Conservation (phyloP, 2,113 vertebrate genomes). For the Romanogobio albipinnatus region DNA sequence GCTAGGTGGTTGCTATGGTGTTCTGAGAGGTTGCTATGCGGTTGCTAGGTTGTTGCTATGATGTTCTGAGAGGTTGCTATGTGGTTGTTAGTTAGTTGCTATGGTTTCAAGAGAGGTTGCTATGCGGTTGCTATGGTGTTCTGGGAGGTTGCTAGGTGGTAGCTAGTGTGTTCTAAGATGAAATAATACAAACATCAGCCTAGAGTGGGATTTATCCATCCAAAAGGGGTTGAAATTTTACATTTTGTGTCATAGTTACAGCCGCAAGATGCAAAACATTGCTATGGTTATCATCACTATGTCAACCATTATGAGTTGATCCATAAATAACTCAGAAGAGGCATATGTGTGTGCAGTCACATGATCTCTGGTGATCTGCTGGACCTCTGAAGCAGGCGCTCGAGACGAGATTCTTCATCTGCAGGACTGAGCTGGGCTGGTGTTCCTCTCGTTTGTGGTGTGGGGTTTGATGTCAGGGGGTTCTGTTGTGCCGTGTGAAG, state of each 20-base stretch:
- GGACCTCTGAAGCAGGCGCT: not conserved
- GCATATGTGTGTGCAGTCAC: not conserved
- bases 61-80: too few relatives aligned
- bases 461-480: not conserved
- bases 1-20: too few relatives aligned
- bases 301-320: not conserved
- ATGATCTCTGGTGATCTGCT: not conserved
- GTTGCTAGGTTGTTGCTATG: too few relatives aligned
- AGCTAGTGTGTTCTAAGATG: too few relatives aligned
- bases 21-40: too few relatives aligned
- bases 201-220: not conserved
- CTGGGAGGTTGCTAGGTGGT: too few relatives aligned
- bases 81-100: too few relatives aligned
- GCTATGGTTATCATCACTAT: not conserved
- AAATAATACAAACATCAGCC: too few relatives aligned
- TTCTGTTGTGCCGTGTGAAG: not conserved
- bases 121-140: too few relatives aligned
- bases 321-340: not conserved
- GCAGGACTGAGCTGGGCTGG: not conserved
- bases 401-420: not conserved
- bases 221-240: not conserved
- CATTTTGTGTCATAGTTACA: not conserved
- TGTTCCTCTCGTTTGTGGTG: not conserved
- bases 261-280: conserved; percentile 1
- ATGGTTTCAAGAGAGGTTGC: too few relatives aligned